Evolutionary conservation across 2,888 invertebrate species (phyloP), one percentile per base, ranked within the genome.

Genomic region (Sinohyriopsis cumingii): DNA sequence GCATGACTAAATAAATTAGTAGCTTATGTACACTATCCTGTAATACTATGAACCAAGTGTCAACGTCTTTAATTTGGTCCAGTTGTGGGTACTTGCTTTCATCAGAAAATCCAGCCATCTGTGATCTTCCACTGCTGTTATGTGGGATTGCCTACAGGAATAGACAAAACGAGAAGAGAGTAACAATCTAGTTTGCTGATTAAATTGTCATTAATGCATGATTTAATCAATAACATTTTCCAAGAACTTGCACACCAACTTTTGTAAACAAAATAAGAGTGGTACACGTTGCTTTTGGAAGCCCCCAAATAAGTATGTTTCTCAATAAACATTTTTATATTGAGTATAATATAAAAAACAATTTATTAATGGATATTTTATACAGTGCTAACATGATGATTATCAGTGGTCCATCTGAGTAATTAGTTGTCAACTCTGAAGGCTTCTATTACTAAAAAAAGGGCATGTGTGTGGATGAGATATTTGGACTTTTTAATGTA

Each of bases 31-130:
- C 45, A 45, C 45, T 45, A 45, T 45, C 15, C 15, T 15, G 15
- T 45, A 45, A 45, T 45, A 45, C 15, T 45, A 45, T 45, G 45
- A 45, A 15, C 45, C 45, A 45, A 63, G 59, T 25, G 65, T 61
- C 22, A 60, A 33, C 60, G 63, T 74, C 22, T 71, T 65, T 24
- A 77, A 64, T 64, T 77, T 77, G 53, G 25, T 65, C 55, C 80
- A 71, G 66, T 87, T 87, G 71, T 87, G 87, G 56, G 75, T 71
- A 59, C 79, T 81, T n/a, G 85, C 87, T 70, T 80, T 84, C 22
- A 68, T 61, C 53, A 87, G 77, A 74, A 86, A 86, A 45, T 86
- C 82, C 55, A 86, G 61, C 87, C 87, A 87, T 63, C 86, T 81
- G 18, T 65, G 64, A 66, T 87, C 87, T 64, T 79, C 79, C 62